Conservation (phyloP, 2,113 vertebrate species). For the Rhombomys opimus region DNA sequence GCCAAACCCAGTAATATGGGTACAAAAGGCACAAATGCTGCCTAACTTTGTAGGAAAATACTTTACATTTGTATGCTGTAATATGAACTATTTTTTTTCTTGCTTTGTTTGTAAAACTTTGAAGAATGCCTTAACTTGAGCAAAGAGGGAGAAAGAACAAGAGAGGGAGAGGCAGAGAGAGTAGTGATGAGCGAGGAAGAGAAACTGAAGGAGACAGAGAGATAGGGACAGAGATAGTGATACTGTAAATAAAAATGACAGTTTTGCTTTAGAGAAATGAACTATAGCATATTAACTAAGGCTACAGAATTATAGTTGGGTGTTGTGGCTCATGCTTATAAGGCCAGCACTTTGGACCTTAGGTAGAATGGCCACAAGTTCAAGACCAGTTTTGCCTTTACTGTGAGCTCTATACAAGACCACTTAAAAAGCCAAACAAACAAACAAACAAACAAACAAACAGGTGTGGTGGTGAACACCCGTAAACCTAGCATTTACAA, state of each 20-base stretch:
- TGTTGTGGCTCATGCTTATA: neutral
- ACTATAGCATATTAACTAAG: neutral
- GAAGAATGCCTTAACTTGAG: constrained; percentile 35
- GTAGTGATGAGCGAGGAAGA: too few relatives aligned
- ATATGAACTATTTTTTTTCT: neutral
- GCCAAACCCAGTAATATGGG: neutral
- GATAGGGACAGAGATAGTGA: neutral
- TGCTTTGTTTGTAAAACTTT: constrained; percentile 27
- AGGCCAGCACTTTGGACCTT: neutral
- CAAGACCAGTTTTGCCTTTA: neutral
- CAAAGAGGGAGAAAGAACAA: neutral
- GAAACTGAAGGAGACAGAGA: too few relatives aligned
- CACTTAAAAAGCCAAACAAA: neutral
- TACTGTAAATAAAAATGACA: constrained; percentile 4
- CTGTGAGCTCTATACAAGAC: neutral
- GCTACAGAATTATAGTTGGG: neutral
- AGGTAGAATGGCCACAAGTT: neutral
- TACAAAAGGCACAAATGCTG: neutral
- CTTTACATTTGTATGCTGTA: neutral
- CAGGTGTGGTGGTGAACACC: neutral
- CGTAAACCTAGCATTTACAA: neutral
- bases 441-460: neutral
- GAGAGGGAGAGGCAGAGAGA: too few relatives aligned
- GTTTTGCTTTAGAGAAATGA: constrained; percentile 37
- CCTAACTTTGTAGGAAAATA: neutral